Percentiles rank a stretch among this genome's conserved stretches.
Evolutionary conservation across 2,888 invertebrate genomes (phyloP).

Genomic region (Coremacera marginata): DNA sequence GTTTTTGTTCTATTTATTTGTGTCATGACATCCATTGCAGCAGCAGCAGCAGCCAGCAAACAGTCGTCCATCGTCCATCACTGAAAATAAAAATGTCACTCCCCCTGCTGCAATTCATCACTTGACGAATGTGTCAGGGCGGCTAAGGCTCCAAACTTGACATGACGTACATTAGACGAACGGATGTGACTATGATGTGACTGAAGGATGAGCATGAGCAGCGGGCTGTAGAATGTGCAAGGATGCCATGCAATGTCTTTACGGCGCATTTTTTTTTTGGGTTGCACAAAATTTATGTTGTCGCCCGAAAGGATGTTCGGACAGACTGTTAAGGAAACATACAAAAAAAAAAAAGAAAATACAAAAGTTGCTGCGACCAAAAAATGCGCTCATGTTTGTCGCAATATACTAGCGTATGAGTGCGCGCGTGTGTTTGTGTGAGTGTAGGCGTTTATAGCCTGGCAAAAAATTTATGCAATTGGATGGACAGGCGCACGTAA

Average conservation of each 20-base stretch:
- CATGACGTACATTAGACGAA: constrained; percentile 21
- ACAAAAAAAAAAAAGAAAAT: not conserved
- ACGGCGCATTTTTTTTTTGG: constrained; percentile 47
- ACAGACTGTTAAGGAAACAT: not conserved
- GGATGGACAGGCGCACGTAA: constrained; percentile 34
- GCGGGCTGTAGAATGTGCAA: not conserved
- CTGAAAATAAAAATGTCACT: constrained; percentile 68
- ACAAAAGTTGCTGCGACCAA: not conserved
- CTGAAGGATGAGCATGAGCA: not conserved
- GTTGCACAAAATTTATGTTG: constrained; percentile 66
- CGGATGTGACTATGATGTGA: not conserved
- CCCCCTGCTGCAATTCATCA: constrained; percentile 68
- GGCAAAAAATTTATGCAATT: constrained; percentile 18
- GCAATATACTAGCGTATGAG: not conserved
- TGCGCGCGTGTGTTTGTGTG: not conserved
- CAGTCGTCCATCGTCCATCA: constrained; percentile 60
- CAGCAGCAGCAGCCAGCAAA: not conserved
- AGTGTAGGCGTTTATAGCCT: constrained; percentile 36
- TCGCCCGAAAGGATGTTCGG: constrained; percentile 46
- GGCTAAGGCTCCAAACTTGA: constrained; percentile 21
- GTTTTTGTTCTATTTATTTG: constrained; percentile 7
- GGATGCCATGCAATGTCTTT: not conserved
- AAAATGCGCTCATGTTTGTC: not conserved
- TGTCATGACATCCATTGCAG: constrained; percentile 27
- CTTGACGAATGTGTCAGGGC: constrained; percentile 63